These are phyloP conservation scores for Sebastes itinus DNA, from an alignment of 2,797 vertebrate species.

Conservation along the genomic window DNA sequence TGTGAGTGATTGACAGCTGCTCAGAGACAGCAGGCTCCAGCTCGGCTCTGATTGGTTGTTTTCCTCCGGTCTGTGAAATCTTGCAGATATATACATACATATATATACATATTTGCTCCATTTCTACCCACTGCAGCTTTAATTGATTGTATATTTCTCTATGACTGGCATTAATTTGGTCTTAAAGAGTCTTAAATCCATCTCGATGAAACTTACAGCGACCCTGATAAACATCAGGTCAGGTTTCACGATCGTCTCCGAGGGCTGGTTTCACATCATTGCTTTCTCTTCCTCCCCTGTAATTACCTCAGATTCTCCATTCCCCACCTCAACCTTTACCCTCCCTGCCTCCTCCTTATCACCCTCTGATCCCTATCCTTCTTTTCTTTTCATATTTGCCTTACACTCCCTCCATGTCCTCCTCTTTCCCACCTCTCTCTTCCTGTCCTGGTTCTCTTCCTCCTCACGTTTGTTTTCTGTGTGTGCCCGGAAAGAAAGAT, in stretches of 20 bases:
- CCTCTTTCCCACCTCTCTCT: slow-evolving; percentile 3
- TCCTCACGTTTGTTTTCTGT: slow-evolving; percentile 10
- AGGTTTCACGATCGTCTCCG: background rate
- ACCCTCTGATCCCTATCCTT: background rate
- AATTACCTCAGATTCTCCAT: slow-evolving; percentile 14
- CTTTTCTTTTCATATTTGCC: background rate
- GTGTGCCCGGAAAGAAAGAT: slow-evolving; percentile 40
- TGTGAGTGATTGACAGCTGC: no score
- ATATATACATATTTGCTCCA: no score
- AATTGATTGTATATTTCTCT: background rate
- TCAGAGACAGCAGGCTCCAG: no score
- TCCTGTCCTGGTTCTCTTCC: slow-evolving; percentile 15
- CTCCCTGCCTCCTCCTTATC: background rate
- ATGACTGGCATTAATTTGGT: background rate
- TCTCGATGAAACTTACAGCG: background rate
- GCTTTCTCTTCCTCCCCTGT: slow-evolving; percentile 12
- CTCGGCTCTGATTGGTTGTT: no score
- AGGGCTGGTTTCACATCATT: slow-evolving; percentile 8
- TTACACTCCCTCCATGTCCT: background rate
- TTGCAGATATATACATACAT: no score
- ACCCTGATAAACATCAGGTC: slow-evolving; percentile 10
- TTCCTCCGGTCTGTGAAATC: no score
- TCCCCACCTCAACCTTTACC: background rate
- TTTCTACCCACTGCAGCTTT: no score
- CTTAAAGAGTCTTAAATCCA: background rate